Evolutionary conservation across 2,888 invertebrate species (phyloP).

Genomic region (Thecophora atra): DNA sequence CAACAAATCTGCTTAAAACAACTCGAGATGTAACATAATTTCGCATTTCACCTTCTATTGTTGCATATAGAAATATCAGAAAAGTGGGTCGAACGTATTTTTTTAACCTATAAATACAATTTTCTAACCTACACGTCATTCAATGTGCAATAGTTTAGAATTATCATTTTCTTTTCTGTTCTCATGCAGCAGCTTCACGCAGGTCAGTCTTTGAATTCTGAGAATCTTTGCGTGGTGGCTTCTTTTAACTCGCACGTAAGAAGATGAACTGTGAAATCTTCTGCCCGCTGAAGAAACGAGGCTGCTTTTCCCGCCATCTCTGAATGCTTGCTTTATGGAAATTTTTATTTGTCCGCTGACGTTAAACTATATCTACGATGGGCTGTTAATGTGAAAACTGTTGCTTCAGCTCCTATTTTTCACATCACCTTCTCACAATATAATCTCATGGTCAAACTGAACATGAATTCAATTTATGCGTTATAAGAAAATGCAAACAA

Average conservation of each 20-base stretch:
- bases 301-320: neutral
- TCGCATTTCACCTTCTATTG: neutral
- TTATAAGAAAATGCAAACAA: too few relatives aligned
- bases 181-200: neutral
- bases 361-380: too few relatives aligned
- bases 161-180: neutral
- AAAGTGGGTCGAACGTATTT: neutral
- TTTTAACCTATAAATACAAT: constrained; percentile 33
- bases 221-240: too few relatives aligned
- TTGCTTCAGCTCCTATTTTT: too few relatives aligned
- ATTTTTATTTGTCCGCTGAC: too few relatives aligned
- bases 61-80: too few relatives aligned
- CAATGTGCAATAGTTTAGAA: neutral
- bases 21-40: neutral
- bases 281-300: neutral
- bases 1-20: constrained; percentile 5
- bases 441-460: too few relatives aligned
- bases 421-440: too few relatives aligned
- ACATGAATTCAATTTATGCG: too few relatives aligned
- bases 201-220: too few relatives aligned
- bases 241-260: constrained; percentile 27
- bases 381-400: too few relatives aligned
- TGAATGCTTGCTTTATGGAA: too few relatives aligned
- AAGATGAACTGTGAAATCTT: constrained; percentile 29
- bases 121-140: constrained; percentile 1